These are phyloP conservation scores for Silurus asotus DNA, from an alignment of 2,113 vertebrate species.

Conservation along the genomic window DNA sequence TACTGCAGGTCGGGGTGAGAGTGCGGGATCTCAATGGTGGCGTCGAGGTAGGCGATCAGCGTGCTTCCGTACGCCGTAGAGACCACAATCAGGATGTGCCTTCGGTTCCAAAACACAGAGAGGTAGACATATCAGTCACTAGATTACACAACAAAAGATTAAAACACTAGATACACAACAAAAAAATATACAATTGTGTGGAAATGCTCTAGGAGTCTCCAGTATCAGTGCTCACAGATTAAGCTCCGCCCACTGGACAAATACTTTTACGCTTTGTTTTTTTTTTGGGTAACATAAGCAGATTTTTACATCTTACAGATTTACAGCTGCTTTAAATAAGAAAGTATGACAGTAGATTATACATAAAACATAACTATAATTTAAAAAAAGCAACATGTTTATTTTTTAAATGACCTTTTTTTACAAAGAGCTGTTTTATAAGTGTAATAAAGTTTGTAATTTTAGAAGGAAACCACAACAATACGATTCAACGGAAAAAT, in stretches of 20 bases:
- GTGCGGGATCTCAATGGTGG: conserved; percentile 77
- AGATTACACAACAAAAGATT: neutral
- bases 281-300: neutral
- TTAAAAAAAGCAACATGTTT: no score
- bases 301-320: no score
- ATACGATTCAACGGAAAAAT: no score
- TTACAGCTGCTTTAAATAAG: no score
- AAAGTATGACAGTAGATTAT: no score
- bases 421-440: no score
- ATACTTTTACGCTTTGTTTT: neutral
- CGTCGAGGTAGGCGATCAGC: conserved; percentile 80
- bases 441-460: no score
- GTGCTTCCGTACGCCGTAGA: conserved; percentile 80
- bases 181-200: neutral
- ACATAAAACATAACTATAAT: no score
- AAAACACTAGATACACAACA: neutral
- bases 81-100: conserved; percentile 90
- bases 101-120: conserved; percentile 54
- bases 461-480: no score
- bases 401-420: no score
- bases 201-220: neutral
- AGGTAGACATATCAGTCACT: neutral
- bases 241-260: neutral
- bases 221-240: neutral
- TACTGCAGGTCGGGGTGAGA: conserved; percentile 80